Conservation (phyloP, 1,140 invertebrate genomes). For the Hirudo medicinalis region DNA sequence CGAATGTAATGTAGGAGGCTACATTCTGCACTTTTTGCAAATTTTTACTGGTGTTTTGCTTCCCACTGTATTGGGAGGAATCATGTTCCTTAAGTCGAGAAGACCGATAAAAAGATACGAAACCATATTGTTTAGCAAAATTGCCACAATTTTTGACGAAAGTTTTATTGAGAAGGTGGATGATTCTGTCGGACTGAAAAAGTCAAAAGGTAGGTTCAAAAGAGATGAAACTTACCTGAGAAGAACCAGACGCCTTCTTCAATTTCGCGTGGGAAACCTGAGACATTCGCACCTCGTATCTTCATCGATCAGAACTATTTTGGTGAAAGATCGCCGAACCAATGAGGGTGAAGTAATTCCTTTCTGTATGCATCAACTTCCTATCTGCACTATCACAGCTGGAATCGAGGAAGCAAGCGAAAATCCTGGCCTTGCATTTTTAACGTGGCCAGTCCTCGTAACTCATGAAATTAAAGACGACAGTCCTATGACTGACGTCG, state of each 20-base stretch:
- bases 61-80: background rate
- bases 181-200: background rate
- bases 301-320: background rate
- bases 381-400: background rate
- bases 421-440: background rate
- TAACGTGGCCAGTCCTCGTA: slow-evolving; percentile 1
- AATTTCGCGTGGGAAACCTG: slow-evolving; percentile 5
- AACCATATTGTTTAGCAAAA: slow-evolving; percentile 3
- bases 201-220: background rate
- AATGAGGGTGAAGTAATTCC: slow-evolving; percentile 5
- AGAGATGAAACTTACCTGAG: background rate
- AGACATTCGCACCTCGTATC: slow-evolving; percentile 2
- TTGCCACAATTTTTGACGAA: background rate
- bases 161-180: background rate
- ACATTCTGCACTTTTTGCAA: slow-evolving; percentile 1
- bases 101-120: background rate
- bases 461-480: background rate
- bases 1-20: background rate
- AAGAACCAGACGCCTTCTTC: background rate
- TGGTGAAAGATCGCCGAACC: background rate
- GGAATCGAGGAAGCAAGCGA: background rate
- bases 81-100: background rate
- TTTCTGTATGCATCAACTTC: slow-evolving; percentile 9
- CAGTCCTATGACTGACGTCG: background rate
- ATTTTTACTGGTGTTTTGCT: background rate